Conservation (phyloP, 2,888 invertebrate genomes). For the Acanthosepion esculentum region DNA sequence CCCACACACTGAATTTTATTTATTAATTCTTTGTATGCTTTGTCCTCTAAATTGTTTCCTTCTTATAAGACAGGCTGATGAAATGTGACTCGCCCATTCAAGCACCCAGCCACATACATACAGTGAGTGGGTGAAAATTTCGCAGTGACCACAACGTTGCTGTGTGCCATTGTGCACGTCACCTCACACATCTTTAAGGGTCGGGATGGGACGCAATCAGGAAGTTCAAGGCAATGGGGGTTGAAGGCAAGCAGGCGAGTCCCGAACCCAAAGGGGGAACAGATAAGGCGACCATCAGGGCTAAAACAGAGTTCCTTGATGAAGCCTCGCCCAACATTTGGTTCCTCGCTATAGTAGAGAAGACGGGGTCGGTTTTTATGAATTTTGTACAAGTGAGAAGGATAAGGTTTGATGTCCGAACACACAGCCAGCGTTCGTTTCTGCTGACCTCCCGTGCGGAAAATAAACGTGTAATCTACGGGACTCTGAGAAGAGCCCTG, state of each 20-base stretch:
- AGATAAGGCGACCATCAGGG: conserved; percentile 89
- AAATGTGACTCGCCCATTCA: conserved; percentile 91
- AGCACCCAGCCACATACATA: conserved; percentile 91
- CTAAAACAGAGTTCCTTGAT: conserved; percentile 95
- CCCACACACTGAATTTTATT: background rate
- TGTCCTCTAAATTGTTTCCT: background rate
- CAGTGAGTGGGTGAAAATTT: conserved; percentile 91
- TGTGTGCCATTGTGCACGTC: conserved; percentile 83
- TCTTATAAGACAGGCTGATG: conserved; percentile 82
- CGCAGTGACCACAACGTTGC: conserved; percentile 89
- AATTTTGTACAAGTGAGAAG: conserved; percentile 54
- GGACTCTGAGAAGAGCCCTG: background rate
- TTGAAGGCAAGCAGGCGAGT: conserved; percentile 89
- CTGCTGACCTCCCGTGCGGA: background rate
- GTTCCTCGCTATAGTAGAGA: conserved; percentile 88
- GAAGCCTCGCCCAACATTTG: conserved; percentile 90
- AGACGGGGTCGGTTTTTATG: conserved; percentile 84
- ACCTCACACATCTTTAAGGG: conserved; percentile 81
- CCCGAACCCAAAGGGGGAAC: conserved; percentile 91
- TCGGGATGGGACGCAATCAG: conserved; percentile 80
- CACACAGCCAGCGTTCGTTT: background rate
- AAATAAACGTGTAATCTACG: conserved; percentile 16
- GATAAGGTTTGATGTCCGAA: background rate
- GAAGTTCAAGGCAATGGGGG: conserved; percentile 85
- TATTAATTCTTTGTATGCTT: background rate